Conservation (phyloP, 2,113 vertebrate species). For the Pelecanoides urinatrix region DNA sequence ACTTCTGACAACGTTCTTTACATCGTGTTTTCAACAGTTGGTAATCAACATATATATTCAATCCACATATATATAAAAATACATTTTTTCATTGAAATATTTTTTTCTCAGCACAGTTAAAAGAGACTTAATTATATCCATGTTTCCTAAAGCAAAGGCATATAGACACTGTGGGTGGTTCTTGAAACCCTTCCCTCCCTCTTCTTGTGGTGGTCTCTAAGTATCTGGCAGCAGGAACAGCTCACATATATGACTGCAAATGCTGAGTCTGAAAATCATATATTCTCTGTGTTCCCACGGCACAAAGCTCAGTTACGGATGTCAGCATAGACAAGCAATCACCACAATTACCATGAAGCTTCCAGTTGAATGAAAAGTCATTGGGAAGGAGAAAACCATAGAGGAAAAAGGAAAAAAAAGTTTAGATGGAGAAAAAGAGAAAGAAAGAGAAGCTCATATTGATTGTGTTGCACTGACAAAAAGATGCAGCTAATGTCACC, state of each 20-base stretch:
- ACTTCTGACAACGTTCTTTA: not conserved
- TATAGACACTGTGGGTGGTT: slow-evolving; percentile 62
- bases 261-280: slow-evolving; percentile 26
- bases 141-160: slow-evolving; percentile 52
- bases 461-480: not conserved
- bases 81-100: slow-evolving; percentile 15
- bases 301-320: slow-evolving; percentile 25
- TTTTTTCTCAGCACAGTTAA: slow-evolving; percentile 56
- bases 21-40: not conserved
- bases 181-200: slow-evolving; percentile 37
- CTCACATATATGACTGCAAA: slow-evolving; percentile 23
- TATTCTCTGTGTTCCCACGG: slow-evolving; percentile 47
- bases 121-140: slow-evolving; percentile 61
- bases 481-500: not conserved
- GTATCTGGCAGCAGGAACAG: slow-evolving; percentile 55
- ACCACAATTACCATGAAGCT: not conserved
- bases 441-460: not conserved
- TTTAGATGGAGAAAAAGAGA: not conserved
- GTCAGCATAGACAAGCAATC: not conserved
- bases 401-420: not conserved
- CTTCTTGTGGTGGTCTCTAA: slow-evolving; percentile 54
- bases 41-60: not conserved
- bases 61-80: not conserved
- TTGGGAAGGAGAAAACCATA: slow-evolving; percentile 10
- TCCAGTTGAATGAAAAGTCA: slow-evolving; percentile 44